Base-by-base conservation (phyloP, 2,888 invertebrate species). In the Glyphotaelius pellucidus region DNA sequence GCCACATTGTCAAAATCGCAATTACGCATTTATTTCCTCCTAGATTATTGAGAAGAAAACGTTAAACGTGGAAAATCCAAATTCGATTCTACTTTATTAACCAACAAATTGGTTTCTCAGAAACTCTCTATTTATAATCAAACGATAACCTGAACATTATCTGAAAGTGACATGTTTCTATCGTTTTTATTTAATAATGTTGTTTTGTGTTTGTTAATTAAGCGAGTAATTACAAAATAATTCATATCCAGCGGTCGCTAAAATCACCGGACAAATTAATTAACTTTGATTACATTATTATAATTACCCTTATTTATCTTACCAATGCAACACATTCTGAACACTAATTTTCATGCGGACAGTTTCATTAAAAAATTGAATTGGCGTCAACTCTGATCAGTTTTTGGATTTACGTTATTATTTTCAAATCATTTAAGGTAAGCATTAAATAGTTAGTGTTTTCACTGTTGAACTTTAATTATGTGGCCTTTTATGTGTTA, bases 401-500 rank as follows among this genome's bases (percentile, higher is more conserved):
- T 67, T 67, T 67, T 67, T 25, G n/a, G 25, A 47, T 42, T 85
- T 86, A 86, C 9, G 15, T 86, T 42, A 42, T 35, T 86, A 35
- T 86, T 42, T 42, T 47, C 42, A 47, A n/a, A 47, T 86, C 30
- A 7, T 38, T 35, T 42, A 30, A 86, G 38, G 42, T 42, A 38
- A 86, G 86, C 42, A 47, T 38, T 86, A 86, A 30, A 9, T 35
- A 14, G 9, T 47, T 86, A n/a, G 47, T 86, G 47, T 42, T 85
- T 85, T 25, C 15, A 38, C n/a, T 85, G 85, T 86, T 85, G 85
- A 85, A 32, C 7, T 84, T n/a, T 86, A 42, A 86, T 42, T 86
- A 42, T 86, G 86, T 86, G 47, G 35, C n/a, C 30, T 86, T 86
- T 86, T 86, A 42, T 47, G 42, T 85, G 42, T 86, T 86, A 38